These are phyloP conservation scores for Xyrauchen texanus DNA, from an alignment of 2,113 vertebrate genomes.

Conservation along the genomic window DNA sequence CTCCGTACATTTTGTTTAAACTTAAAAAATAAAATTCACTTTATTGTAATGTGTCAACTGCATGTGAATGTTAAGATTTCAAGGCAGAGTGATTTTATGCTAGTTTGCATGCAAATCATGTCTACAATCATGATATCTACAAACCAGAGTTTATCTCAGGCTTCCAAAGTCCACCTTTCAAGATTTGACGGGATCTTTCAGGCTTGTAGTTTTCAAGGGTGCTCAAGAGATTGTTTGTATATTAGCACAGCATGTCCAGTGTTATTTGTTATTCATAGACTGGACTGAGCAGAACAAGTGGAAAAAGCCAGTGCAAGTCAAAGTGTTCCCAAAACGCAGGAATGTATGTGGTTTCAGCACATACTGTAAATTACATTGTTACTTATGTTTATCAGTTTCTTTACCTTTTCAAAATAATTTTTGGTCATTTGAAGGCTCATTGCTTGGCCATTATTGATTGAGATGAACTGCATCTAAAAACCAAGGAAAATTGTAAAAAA, in stretches of 20 bases:
- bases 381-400: too few species aligned
- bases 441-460: too few species aligned
- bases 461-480: too few species aligned
- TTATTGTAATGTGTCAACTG: neutral
- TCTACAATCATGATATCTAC: neutral
- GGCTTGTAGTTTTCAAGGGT: neutral
- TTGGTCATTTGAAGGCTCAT: too few species aligned
- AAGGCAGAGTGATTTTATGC: neutral
- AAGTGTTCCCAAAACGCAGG: neutral
- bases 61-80: neutral
- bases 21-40: constrained; percentile 2
- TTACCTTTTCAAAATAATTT: too few species aligned
- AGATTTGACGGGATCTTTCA: neutral
- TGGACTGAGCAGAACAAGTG: neutral
- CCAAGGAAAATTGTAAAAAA: too few species aligned
- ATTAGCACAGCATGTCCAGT: neutral
- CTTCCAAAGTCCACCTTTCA: constrained; percentile 20
- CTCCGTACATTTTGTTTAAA: neutral
- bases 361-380: neutral
- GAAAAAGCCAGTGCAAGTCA: neutral
- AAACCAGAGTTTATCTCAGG: neutral
- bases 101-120: constrained; percentile 21
- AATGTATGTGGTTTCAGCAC: neutral
- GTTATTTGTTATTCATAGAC: neutral
- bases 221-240: constrained; percentile 9